phyloP scores from a whole-genome alignment of 2,888 invertebrate genomes.

The Scelioninae gen. 2 region DNA sequence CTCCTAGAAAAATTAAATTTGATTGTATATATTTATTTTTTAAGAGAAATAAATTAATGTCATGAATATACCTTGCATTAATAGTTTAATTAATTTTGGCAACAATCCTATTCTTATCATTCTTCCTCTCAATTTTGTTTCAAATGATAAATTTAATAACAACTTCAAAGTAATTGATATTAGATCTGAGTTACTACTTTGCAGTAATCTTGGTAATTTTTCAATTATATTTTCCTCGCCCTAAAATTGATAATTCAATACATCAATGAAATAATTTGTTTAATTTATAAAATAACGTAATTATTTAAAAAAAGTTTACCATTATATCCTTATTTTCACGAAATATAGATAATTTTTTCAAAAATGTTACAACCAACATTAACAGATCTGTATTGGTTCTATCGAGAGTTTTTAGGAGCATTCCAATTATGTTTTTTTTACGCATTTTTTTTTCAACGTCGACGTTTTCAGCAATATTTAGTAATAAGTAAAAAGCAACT shows the following conservation, averaged over 20 bases:
- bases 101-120: constrained; percentile 93
- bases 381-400: constrained; percentile 93
- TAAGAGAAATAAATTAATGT: constrained; percentile 1
- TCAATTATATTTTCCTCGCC: constrained; percentile 87
- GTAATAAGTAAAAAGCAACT: constrained; percentile 93
- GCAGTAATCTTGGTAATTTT: constrained; percentile 87
- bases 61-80: constrained; percentile 78
- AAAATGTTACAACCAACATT: constrained; percentile 92
- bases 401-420: constrained; percentile 91
- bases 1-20: constrained; percentile 76
- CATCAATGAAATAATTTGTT: not conserved
- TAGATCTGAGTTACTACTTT: constrained; percentile 81
- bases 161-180: constrained; percentile 90
- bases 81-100: constrained; percentile 91
- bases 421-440: constrained; percentile 91
- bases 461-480: constrained; percentile 96
- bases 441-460: constrained; percentile 98
- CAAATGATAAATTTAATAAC: constrained; percentile 97
- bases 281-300: not conserved
- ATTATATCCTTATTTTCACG: constrained; percentile 96
- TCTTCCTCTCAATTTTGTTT: constrained; percentile 88
- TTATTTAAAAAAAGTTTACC: constrained; percentile 75
- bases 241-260: too few relatives aligned
- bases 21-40: not conserved
- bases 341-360: constrained; percentile 96